Percentiles rank a stretch among this genome's conserved stretches.
phyloP scores from a whole-genome alignment of 1,140 invertebrate species.

The Atta colombica region DNA sequence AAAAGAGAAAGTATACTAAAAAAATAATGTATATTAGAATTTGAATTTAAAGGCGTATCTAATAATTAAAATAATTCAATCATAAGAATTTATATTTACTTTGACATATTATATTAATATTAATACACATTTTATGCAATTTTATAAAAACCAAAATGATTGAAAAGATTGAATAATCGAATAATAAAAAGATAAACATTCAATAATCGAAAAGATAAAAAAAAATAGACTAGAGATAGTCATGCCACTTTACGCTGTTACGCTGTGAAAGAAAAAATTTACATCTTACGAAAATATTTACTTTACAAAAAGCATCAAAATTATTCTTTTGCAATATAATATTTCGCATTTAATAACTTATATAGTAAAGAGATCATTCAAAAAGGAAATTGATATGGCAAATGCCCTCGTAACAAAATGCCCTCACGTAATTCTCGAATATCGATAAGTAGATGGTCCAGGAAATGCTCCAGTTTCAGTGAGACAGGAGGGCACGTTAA shows the following conservation, averaged over 20 bases:
- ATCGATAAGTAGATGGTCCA: conserved; percentile 32
- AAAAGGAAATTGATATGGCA: not conserved
- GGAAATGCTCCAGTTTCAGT: not conserved
- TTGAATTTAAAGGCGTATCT: not conserved
- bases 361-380: not conserved
- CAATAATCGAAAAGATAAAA: not conserved
- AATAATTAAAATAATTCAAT: conserved; percentile 1
- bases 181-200: not conserved
- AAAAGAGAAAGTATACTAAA: not conserved
- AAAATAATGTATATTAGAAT: not conserved
- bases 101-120: not conserved
- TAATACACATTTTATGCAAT: not conserved
- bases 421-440: not conserved
- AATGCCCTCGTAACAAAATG: not conserved
- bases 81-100: not conserved
- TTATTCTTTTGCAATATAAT: not conserved
- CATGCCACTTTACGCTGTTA: not conserved
- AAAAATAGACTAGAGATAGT: not conserved
- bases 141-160: not conserved
- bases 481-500: not conserved
- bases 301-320: not conserved
- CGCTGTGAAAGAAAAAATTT: not conserved
- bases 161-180: not conserved
- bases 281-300: not conserved
- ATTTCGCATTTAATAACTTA: not conserved